Evolutionary conservation across 2,113 vertebrate genomes (phyloP).

Genomic region (Gnathonemus longibarbis): DNA sequence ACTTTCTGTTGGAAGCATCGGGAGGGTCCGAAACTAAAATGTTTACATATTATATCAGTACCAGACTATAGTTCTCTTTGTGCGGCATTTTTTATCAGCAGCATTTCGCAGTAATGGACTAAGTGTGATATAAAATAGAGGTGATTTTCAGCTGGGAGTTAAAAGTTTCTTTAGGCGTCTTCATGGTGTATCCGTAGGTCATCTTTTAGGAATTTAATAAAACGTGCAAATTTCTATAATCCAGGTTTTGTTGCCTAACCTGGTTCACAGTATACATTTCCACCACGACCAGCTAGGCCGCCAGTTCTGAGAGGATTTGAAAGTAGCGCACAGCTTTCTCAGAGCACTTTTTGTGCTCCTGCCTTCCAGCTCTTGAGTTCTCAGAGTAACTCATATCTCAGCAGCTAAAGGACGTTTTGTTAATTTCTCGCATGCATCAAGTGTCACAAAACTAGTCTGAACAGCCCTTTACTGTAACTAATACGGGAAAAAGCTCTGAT

Average conservation of each 20-base stretch:
- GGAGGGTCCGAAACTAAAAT: not conserved
- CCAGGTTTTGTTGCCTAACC: not conserved
- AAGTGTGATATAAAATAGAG: not conserved
- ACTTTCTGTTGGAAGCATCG: not conserved
- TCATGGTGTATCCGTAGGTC: not conserved
- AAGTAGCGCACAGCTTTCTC: not conserved
- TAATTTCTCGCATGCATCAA: conserved; percentile 2
- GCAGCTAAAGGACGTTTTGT: not conserved
- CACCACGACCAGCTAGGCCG: not conserved
- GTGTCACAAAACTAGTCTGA: not conserved
- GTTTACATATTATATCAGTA: not conserved
- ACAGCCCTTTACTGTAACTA: not conserved
- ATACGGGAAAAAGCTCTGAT: not conserved
- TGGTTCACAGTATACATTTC: not conserved
- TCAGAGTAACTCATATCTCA: not conserved
- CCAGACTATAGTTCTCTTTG: not conserved
- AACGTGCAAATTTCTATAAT: not conserved
- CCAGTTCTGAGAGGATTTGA: conserved; percentile 8
- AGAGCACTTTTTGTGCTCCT: not conserved
- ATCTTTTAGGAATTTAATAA: not conserved
- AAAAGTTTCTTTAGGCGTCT: not conserved
- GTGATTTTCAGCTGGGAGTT: not conserved
- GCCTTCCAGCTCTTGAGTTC: not conserved
- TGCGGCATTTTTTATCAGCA: not conserved
- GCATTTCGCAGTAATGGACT: not conserved